Evolutionary conservation across 2,113 vertebrate genomes (phyloP), one percentile per base, ranked within the genome.

Genomic region (Tragelaphus strepsiceros): DNA sequence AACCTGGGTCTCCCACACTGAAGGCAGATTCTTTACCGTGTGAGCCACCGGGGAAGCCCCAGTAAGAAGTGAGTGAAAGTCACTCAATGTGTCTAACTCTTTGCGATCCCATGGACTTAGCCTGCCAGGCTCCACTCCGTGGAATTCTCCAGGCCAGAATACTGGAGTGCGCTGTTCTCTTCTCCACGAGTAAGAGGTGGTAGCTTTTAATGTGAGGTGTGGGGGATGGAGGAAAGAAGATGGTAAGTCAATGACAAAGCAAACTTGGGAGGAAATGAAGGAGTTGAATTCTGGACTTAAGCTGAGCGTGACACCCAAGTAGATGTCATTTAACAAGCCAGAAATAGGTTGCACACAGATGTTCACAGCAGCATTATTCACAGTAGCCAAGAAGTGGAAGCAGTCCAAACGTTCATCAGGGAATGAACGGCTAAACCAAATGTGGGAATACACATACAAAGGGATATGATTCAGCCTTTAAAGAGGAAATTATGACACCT

Each of bases 371-470:
- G 39, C 32, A 10, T 35, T n/a, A 11, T 43, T 46, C n/a, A 35
- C 39, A 21, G n/a, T 0, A 15, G 58, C 58, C 67, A 71, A 53
- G 43, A 15, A 13, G 59, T 26, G 30, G 67, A 58, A 54, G 83
- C 43, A 12, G 30, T 12, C n/a, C 85, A 59, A 51, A 28, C 4
- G 78, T 17, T 78, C 56, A 51, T 3, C 13, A 9, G 10, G 28
- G 3, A 85, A 35, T 39, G 71, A 81, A 35, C 1, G 59, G 32
- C 84, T 28, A 28, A n/a, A 61, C 16, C 28, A 89, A 90, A 87
- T 4, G 43, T 8, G 13, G 28, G 12, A 46, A 2, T 39, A 11
- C 0, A 0, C 51, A 46, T 2, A n/a, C 26, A 51, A 19, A 22
- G 19, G 49, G 91, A 26, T 46, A 71, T 6, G 39, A 59, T n/a